Base-by-base conservation (phyloP, 2,888 invertebrate species). In the Germaria angustata region DNA sequence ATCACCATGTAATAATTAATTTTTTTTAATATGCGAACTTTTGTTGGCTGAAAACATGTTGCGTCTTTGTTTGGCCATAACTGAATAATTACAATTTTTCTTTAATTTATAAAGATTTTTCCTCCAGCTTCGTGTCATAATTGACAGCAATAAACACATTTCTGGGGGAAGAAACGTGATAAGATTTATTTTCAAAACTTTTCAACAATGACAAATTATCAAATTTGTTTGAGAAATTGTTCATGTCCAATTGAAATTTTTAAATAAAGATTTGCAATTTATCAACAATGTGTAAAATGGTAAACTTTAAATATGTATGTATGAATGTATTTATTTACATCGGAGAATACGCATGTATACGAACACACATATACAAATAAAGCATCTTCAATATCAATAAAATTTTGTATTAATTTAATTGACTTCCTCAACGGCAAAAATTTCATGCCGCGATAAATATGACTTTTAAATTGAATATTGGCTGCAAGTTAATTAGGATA, bases 41-140 rank as follows among this genome's bases (percentile, higher is more conserved):
- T n/a, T n/a, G n/a, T n/a, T n/a, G n/a, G 59, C 59, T 34, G 49
- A 51, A 69, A 76, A 80, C 59, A 69, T 71, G 71, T 66, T 66
- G 55, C 63, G 46, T 72, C 28, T 41, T 73, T 61, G 53, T 17
- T 28, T 81, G 76, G 46, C 61, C 72, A 77, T 72, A 77, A 63
- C 32, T 57, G 22, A 55, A 22, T 39, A 44, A 63, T 78, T 44
- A 13, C 17, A n/a, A 13, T 36, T 24, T 63, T 39, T 59, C 39
- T 17, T 46, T 32, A 13, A n/a, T 34, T 41, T 34, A n/a, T n/a
- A n/a, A 28, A 24, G 7, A 34, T 36, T 44, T 11, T 57, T 36
- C 53, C 61, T 32, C 49, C 20, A n/a, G 17, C 5, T 66, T 5
- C 20, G 22, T 66, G 49, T 44, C 41, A 65, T 79, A 79, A 79